Evolutionary conservation across 2,113 vertebrate species (phyloP).

Genomic region (Hystrix cristata): DNA sequence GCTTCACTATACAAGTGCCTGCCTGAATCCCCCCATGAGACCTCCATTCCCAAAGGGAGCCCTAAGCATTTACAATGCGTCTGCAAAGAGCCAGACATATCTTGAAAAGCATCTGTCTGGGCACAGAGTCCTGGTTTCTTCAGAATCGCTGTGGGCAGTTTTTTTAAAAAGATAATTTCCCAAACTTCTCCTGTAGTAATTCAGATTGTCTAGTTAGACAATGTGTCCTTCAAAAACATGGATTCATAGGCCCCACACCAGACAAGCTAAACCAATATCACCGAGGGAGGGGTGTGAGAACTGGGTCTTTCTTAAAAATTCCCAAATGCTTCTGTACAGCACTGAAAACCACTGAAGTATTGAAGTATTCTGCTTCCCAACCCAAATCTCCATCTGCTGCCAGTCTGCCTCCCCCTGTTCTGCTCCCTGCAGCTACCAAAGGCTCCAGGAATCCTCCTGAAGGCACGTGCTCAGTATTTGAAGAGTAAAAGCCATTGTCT

Average conservation of each 20-base stretch:
- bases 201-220: neutral
- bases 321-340: neutral
- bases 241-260: neutral
- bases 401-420: neutral
- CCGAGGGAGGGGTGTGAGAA: neutral
- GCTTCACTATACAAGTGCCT: rapidly evolving
- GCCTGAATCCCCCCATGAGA: neutral
- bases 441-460: neutral
- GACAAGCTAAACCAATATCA: neutral
- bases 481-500: slow-evolving; percentile 65
- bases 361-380: neutral
- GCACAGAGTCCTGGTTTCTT: neutral
- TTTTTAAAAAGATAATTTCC: neutral
- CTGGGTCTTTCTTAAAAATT: neutral
- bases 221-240: neutral
- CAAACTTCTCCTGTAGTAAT: neutral
- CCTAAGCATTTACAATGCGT: neutral
- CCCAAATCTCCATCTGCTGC: neutral
- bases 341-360: neutral
- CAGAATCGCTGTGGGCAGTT: neutral
- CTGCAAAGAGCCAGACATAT: neutral
- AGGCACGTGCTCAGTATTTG: slow-evolving; percentile 59
- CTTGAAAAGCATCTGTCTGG: neutral
- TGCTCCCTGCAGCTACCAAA: neutral
- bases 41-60: neutral